phyloP scores from a whole-genome alignment of 2,888 invertebrate species.

The Phania funesta region DNA sequence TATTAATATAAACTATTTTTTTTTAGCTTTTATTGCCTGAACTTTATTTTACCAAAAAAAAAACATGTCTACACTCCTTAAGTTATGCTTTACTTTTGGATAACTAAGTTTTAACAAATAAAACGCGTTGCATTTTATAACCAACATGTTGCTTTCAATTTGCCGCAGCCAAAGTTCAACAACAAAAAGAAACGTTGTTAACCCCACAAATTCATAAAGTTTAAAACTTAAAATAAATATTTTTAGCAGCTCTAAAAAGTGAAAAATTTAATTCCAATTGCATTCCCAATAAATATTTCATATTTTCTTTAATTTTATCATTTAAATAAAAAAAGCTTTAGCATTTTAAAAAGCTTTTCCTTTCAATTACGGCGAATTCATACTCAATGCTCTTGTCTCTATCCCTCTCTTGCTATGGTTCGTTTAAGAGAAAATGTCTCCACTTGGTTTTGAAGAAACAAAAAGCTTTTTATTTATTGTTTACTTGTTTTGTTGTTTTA shows the following conservation, averaged over 20 bases:
- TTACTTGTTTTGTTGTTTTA: conserved; percentile 7
- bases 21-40: not conserved
- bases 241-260: not conserved
- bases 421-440: conserved; percentile 53
- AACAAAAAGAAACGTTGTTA: not conserved
- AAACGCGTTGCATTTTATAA: conserved; percentile 34
- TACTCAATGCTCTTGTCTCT: not conserved
- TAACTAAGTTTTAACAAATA: conserved; percentile 49
- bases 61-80: not conserved
- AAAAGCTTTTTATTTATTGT: conserved; percentile 33
- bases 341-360: conserved; percentile 32
- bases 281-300: not conserved
- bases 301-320: not conserved
- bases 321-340: conserved; percentile 12
- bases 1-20: not conserved
- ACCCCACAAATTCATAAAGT: not conserved
- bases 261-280: not conserved
- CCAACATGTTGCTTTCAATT: conserved; percentile 75
- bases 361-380: conserved; percentile 37
- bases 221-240: not conserved
- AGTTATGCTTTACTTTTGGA: conserved; percentile 43
- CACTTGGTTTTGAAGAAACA: not conserved
- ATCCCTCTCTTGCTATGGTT: not conserved
- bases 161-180: conserved; percentile 67
- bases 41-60: not conserved